Evolutionary conservation across 2,797 vertebrate species (phyloP), one percentile per base, ranked within the genome.

Genomic region (Takifugu rubripes): DNA sequence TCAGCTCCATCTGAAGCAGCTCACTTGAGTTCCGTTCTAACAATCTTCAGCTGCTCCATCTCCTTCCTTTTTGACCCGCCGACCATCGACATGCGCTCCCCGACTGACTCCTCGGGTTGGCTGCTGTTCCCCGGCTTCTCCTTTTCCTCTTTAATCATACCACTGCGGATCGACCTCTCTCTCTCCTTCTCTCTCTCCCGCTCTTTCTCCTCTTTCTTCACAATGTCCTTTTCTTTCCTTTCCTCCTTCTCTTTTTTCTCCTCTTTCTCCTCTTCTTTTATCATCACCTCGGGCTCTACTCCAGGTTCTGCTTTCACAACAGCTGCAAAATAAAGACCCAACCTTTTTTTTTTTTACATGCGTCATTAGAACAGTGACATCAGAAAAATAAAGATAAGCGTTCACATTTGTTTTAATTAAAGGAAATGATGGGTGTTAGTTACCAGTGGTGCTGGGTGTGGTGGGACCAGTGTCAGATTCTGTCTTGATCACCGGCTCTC

Each of bases 21-120:
- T 81, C 90, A 98, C 97, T 98, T 98, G 25, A 98, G 94, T 56
- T 98, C 97, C 25, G 89, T 82, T 70, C 94, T 91, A 68, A 98
- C 66, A 0, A 95, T 94, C 73, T 98, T 98, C 75, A 98, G 91
- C 46, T 93, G 89, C 87, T 99, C 96, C 67, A 95, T 91, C 78
- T 98, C 96, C 61, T 98, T 99, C 79, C 95, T 94, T 92, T 86
- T 98, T 78, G 88, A 94, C 81, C 89, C 95, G 84, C 84, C 92
- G 70, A 85, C 92, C 90, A 68, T 44, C 16, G 90, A 46, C 5
- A 84, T 77, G 3, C 92, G 91, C 50, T 93, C 91, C 12, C 64
- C 80, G 0, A 68, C 56, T 0, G 56, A 49, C 47, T 93, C 92
- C 49, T 93, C 92, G 0, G 76, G 78, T 29, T 92, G 91, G 79